Base-by-base conservation (phyloP, 2,797 vertebrate species). In the Amblyraja radiata region DNA sequence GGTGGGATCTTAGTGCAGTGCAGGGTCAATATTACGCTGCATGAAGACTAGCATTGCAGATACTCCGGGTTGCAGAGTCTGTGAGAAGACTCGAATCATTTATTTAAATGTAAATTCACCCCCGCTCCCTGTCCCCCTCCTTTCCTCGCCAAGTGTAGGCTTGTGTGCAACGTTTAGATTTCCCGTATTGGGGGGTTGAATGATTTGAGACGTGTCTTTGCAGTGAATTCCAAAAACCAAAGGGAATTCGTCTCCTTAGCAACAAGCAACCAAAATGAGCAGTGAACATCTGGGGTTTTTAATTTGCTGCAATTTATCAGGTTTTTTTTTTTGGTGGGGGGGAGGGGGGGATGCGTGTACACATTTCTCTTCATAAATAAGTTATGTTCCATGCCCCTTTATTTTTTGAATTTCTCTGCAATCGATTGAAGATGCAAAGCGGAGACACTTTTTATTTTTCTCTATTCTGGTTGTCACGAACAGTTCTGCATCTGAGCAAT, bases 401-500 rank as follows among this genome's bases (percentile, higher is more conserved):
- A 28, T 91, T 74, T 14, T 46, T 14, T 74, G 32, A 9, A 46
- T 73, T 90, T 23, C 16, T 71, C 65, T 90, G 23, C 36, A 74
- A 91, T 73, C 68, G 95, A 93, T 93, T 93, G 94, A 93, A 80
- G 83, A 93, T 93, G 93, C 94, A 94, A 94, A 93, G 94, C 95
- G 94, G 93, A 93, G 93, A 58, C 93, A 94, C 94, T 93, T 93
- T 93, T 94, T 83, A 90, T 84, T 58, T 83, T 93, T 79, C 65
- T 6, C 92, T 28, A 93, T 93, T 94, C 93, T 86, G 94, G 90
- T 95, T 95, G 94, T 94, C 90, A 93, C 94, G 78, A 90, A 65
- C 94, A 97, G 97, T 94, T 95, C 95, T 94, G 90, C 95, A 95
- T 16, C 96, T 95, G 96, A 97, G 96, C 96, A 96, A 96, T 96